phyloP scores from a whole-genome alignment of 2,113 vertebrate species.

The Centropus unirufus region DNA sequence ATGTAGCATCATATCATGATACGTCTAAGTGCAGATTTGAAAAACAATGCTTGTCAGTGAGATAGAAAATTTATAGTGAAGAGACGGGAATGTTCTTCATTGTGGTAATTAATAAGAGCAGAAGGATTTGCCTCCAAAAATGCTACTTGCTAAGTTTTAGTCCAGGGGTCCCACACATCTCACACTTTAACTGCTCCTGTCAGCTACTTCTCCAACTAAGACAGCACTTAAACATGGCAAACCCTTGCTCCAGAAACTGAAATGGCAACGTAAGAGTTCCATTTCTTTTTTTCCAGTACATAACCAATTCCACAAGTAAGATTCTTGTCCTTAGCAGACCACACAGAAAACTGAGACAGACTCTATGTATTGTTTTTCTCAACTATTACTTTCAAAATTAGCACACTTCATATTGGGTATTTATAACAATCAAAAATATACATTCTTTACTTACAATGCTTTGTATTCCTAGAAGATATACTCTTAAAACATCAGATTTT shows the following conservation, averaged over 20 bases:
- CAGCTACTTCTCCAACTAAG: not conserved
- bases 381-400: not conserved
- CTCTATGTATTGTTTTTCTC: rapidly evolving
- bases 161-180: not conserved
- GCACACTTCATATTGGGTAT: not conserved
- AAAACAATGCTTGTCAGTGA: not conserved
- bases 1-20: not conserved
- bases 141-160: not conserved
- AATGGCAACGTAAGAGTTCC: not conserved
- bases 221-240: not conserved
- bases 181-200: not conserved
- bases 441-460: not conserved
- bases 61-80: not conserved
- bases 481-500: not conserved
- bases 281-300: not conserved
- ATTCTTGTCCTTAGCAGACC: not conserved
- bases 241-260: not conserved
- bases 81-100: not conserved
- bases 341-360: not conserved
- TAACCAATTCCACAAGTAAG: not conserved
- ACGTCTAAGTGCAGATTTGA: not conserved
- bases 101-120: not conserved
- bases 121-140: not conserved
- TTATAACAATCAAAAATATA: not conserved
- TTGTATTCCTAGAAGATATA: not conserved